Percentiles rank a stretch among this genome's conserved stretches.
Evolutionary conservation across 2,797 vertebrate genomes (phyloP).

Genomic region (Anabas testudineus): DNA sequence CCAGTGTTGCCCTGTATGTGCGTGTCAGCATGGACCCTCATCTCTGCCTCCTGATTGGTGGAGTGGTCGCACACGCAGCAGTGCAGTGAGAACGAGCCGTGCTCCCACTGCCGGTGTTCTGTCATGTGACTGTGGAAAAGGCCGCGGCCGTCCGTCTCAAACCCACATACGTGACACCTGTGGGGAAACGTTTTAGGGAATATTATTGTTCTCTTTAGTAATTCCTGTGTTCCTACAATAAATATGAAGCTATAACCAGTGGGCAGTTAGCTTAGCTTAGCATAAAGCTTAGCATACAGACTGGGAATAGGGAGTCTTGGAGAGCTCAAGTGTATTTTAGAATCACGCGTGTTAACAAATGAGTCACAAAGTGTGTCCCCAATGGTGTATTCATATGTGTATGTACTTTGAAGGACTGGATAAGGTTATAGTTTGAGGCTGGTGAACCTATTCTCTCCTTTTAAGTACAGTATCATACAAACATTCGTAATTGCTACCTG

Average conservation of each 20-base stretch:
- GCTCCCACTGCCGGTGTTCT: slow-evolving; percentile 78
- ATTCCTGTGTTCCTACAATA: neutral
- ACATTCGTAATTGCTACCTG: slow-evolving; percentile 60
- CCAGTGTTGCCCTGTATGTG: slow-evolving; percentile 55
- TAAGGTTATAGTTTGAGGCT: too few relatives aligned
- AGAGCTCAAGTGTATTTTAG: too few relatives aligned
- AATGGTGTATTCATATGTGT: too few relatives aligned
- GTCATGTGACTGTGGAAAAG: slow-evolving; percentile 81
- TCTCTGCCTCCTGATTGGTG: slow-evolving; percentile 80
- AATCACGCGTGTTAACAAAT: too few relatives aligned
- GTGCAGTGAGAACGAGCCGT: slow-evolving; percentile 74
- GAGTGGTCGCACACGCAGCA: slow-evolving; percentile 77
- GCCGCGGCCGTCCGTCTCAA: slow-evolving; percentile 70
- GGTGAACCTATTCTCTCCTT: neutral
- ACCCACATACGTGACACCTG: slow-evolving; percentile 83
- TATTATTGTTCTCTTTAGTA: neutral
- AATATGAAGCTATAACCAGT: neutral
- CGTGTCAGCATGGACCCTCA: slow-evolving; percentile 71
- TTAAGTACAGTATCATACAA: neutral
- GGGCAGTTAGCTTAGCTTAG: neutral
- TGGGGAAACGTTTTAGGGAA: neutral
- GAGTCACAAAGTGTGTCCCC: too few relatives aligned
- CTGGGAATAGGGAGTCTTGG: too few relatives aligned
- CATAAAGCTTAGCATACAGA: too few relatives aligned
- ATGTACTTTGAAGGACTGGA: too few relatives aligned